Percentiles rank a stretch among this genome's conserved stretches.
These are phyloP conservation scores for Conus betulinus DNA, from an alignment of 1,140 invertebrate genomes.

Conservation along the genomic window DNA sequence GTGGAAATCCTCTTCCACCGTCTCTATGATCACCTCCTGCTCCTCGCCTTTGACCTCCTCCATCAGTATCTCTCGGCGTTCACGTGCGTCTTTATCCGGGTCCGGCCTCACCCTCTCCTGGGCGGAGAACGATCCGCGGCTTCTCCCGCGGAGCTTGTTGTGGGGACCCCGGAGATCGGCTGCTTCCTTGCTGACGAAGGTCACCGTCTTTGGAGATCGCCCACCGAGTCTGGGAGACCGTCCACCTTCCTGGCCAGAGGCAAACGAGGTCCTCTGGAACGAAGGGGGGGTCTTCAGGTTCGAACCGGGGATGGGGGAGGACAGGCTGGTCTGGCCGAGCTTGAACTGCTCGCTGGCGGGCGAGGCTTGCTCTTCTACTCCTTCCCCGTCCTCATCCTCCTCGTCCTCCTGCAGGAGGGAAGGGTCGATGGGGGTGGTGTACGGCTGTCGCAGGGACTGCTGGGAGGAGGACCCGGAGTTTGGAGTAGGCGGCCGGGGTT, in stretches of 20 bases:
- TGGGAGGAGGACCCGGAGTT: neutral
- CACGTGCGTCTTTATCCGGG: constrained; percentile 27
- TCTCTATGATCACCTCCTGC: neutral
- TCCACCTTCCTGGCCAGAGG: neutral
- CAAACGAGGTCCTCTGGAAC: too few relatives aligned
- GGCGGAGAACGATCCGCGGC: neutral
- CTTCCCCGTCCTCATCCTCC: neutral
- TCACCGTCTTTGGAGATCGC: neutral
- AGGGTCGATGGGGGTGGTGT: neutral
- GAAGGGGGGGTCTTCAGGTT: too few relatives aligned
- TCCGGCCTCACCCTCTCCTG: neutral
- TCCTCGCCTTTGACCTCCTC: neutral
- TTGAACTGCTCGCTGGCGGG: neutral
- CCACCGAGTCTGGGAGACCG: neutral
- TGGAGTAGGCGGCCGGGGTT: too few relatives aligned
- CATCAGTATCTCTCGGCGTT: constrained; percentile 11
- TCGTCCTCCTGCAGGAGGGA: neutral
- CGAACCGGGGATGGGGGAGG: neutral
- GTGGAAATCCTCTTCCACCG: neutral
- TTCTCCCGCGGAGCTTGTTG: neutral
- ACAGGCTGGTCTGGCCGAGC: neutral
- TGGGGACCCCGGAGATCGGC: neutral
- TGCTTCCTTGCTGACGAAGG: neutral
- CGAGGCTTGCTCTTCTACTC: neutral
- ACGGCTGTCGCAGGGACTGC: neutral